Conservation (phyloP, 2,113 vertebrate species). For the Neolamprologus variostigma region DNA sequence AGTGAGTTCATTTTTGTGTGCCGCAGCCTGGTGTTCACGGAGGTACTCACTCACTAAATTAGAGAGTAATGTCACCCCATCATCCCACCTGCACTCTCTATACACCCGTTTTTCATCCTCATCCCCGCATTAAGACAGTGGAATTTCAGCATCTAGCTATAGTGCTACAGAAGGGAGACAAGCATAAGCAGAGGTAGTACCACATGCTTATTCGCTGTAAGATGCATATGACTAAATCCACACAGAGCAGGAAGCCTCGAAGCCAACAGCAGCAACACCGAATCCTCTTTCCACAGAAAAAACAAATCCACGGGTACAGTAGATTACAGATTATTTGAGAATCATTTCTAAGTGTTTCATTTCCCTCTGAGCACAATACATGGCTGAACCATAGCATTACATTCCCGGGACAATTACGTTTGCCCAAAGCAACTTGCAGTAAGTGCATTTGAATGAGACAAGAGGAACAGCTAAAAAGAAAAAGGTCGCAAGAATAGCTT, state of each 20-base stretch:
- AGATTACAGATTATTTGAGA: neutral
- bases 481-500: neutral
- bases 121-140: neutral
- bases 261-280: neutral
- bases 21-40: neutral
- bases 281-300: neutral
- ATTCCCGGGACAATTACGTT: neutral
- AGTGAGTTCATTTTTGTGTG: neutral
- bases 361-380: neutral
- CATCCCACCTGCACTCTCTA: neutral
- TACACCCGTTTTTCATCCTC: neutral
- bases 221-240: neutral
- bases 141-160: neutral
- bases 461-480: neutral
- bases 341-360: neutral
- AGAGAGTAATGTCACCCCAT: neutral
- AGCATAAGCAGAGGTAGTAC: neutral
- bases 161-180: neutral
- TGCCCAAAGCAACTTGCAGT: neutral
- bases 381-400: neutral
- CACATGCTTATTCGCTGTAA: neutral
- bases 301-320: neutral
- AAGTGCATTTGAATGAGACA: neutral
- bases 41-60: neutral
- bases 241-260: neutral